Percentiles rank a stretch among this genome's conserved stretches.
These are phyloP conservation scores for Dichetophora obliterata DNA, from an alignment of 2,888 invertebrate species.

Conservation along the genomic window DNA sequence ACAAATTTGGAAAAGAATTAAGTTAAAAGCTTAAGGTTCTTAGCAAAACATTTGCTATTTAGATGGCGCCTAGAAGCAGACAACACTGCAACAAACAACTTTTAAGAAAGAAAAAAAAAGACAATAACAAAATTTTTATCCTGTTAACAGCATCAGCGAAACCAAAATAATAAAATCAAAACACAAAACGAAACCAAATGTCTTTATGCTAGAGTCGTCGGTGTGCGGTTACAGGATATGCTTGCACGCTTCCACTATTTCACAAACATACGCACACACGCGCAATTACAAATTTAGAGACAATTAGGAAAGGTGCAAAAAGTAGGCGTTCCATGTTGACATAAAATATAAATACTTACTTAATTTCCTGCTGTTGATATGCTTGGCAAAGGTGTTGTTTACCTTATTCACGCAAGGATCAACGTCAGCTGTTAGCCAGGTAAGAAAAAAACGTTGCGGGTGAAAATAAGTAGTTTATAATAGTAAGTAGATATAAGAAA, in stretches of 20 bases:
- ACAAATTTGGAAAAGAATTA: no score
- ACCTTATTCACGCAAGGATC: background rate
- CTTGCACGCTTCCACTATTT: background rate
- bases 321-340: conserved; percentile 50
- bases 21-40: no score
- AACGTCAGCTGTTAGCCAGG: conserved; percentile 8
- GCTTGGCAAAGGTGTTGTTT: background rate
- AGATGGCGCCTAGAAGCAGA: no score
- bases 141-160: background rate
- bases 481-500: background rate
- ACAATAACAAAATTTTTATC: background rate
- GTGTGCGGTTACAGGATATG: conserved; percentile 17
- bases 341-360: conserved; percentile 40
- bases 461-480: background rate
- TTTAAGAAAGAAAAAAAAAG: no score
- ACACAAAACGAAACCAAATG: no score
- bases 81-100: background rate
- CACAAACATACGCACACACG: background rate
- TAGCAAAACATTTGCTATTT: no score
- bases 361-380: conserved; percentile 27
- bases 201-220: no score
- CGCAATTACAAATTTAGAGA: background rate
- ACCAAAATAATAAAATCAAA: background rate
- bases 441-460: background rate
- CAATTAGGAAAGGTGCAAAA: conserved; percentile 48